These are phyloP conservation scores for Leucoraja ocellata DNA, from an alignment of 2,797 vertebrate genomes.

Conservation along the genomic window DNA sequence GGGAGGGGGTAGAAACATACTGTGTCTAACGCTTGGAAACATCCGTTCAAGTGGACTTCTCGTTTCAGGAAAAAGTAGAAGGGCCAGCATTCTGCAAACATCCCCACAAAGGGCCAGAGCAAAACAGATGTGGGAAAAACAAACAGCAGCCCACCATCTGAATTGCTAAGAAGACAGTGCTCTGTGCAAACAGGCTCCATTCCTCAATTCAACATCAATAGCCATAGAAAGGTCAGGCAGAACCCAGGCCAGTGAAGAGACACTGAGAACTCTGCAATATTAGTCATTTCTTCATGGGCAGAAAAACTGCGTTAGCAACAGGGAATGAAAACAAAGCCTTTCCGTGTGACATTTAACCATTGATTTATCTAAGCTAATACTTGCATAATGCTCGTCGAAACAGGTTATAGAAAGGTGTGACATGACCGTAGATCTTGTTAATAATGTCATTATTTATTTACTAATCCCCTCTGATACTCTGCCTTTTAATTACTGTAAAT, in stretches of 20 bases:
- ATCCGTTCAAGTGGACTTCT: conserved; percentile 53
- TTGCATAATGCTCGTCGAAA: background rate
- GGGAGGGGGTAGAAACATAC: background rate
- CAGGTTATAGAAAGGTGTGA: background rate
- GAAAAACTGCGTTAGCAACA: background rate
- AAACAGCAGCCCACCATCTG: conserved; percentile 83
- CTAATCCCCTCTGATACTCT: background rate
- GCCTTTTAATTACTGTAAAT: background rate
- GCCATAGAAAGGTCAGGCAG: conserved; percentile 56
- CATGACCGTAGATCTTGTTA: background rate
- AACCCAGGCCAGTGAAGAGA: conserved; percentile 42
- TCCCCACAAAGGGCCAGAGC: conserved; percentile 62
- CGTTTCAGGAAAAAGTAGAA: conserved; percentile 54
- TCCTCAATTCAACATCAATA: conserved; percentile 54
- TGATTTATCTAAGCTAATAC: background rate
- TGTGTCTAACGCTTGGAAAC: conserved; percentile 53
- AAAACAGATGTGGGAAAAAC: conserved; percentile 99
- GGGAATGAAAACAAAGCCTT: background rate
- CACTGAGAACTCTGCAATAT: conserved; percentile 25
- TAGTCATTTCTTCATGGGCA: background rate
- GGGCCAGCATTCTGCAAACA: conserved; percentile 68
- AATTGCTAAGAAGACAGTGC: conserved; percentile 79
- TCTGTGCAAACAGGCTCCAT: conserved; percentile 69
- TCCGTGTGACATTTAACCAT: conserved; percentile 5
- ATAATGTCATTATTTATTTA: background rate